Percentiles rank a stretch among this genome's conserved stretches.
These are phyloP conservation scores for Forbesichthys papilliferus DNA, from an alignment of 2,113 vertebrate genomes.

Conservation along the genomic window DNA sequence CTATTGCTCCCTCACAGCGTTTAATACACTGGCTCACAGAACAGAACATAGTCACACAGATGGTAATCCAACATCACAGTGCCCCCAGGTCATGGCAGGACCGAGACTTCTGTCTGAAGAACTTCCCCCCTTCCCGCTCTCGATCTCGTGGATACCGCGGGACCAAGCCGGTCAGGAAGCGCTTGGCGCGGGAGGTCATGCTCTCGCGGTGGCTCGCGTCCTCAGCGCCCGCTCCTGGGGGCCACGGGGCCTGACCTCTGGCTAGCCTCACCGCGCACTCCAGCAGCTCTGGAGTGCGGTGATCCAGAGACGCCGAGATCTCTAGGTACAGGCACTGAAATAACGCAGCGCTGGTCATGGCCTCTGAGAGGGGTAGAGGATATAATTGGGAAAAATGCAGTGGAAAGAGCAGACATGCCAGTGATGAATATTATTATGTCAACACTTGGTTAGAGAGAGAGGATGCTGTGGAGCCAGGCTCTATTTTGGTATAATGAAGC, in stretches of 20 bases:
- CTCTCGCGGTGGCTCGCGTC: constrained; percentile 80
- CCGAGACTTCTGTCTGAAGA: constrained; percentile 87
- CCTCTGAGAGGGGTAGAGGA: constrained; percentile 71
- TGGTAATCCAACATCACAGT: constrained; percentile 52
- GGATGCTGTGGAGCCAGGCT: neutral
- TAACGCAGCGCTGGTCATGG: constrained; percentile 81
- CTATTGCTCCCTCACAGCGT: constrained; percentile 12
- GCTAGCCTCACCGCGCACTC: constrained; percentile 82
- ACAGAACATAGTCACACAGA: neutral
- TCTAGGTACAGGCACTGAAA: constrained; percentile 86
- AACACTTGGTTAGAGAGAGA: neutral
- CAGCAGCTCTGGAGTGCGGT: constrained; percentile 83
- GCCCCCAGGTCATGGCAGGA: constrained; percentile 87
- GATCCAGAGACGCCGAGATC: constrained; percentile 86
- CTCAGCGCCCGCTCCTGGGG: constrained; percentile 50
- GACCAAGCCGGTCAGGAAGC: constrained; percentile 85
- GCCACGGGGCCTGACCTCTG: constrained; percentile 75
- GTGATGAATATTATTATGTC: neutral
- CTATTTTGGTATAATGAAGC: neutral
- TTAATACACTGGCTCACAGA: constrained; percentile 14
- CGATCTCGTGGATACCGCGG: constrained; percentile 76
- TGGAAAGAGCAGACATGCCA: neutral
- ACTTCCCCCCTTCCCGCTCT: constrained; percentile 70
- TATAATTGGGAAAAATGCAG: neutral
- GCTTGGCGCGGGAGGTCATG: constrained; percentile 85